phyloP scores from a whole-genome alignment of 2,888 invertebrate species.

The Selenia dentaria region DNA sequence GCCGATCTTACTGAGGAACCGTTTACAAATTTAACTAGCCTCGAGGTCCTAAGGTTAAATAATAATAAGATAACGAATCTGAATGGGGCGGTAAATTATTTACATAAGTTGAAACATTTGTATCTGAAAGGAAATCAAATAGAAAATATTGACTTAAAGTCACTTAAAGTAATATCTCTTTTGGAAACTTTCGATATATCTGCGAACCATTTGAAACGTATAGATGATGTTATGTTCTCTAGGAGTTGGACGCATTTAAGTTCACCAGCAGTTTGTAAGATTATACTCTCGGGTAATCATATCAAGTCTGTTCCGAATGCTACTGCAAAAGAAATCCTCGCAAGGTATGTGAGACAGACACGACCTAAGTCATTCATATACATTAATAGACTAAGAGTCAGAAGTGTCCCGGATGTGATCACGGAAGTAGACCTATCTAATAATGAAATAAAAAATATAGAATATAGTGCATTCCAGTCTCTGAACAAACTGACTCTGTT shows the following conservation, averaged over 20 bases:
- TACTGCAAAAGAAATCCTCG: conserved; percentile 44
- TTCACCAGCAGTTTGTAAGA: conserved; percentile 59
- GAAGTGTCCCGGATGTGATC: conserved; percentile 39
- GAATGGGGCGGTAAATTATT: conserved; percentile 67
- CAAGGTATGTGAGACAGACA: conserved; percentile 43
- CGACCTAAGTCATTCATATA: too few species aligned
- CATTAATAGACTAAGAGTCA: conserved; percentile 33
- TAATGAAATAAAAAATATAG: conserved; percentile 60
- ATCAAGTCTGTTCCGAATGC: conserved; percentile 59
- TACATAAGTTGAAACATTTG: conserved; percentile 61
- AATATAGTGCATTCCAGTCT: conserved; percentile 65
- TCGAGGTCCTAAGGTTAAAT: conserved; percentile 56
- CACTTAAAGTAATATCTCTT: conserved; percentile 63
- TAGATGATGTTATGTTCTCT: conserved; percentile 58
- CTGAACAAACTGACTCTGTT: conserved; percentile 54
- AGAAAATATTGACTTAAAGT: conserved; percentile 56
- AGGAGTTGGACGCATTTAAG: conserved; percentile 69
- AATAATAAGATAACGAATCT: conserved; percentile 66
- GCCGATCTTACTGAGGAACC: conserved; percentile 60
- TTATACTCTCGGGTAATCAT: conserved; percentile 62
- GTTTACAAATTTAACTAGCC: conserved; percentile 59
- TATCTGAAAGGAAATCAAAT: conserved; percentile 62
- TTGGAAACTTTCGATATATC: conserved; percentile 73
- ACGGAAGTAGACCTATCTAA: conserved; percentile 68
- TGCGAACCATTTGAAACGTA: conserved; percentile 53